These are phyloP conservation scores for Nothocercus julius DNA, from an alignment of 2,113 vertebrate species.

Conservation along the genomic window DNA sequence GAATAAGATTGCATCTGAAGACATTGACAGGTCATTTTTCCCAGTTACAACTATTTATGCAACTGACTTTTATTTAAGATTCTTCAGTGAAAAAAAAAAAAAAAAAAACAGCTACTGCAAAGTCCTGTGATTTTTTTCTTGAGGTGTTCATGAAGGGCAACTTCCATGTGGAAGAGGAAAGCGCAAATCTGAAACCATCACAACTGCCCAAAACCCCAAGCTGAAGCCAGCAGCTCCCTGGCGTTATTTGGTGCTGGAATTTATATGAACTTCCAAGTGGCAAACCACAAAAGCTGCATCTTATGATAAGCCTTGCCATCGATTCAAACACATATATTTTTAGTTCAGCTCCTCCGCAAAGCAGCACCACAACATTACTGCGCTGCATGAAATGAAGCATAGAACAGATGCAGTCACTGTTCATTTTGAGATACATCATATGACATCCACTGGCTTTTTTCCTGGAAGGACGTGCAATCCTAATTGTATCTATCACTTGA, in stretches of 20 bases:
- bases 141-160: not conserved
- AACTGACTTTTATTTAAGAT: not conserved
- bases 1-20: not conserved
- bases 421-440: not conserved
- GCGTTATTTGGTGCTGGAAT: not conserved
- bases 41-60: not conserved
- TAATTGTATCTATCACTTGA: not conserved
- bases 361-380: not conserved
- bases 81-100: not conserved
- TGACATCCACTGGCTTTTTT: slow-evolving; percentile 30
- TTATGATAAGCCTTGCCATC: not conserved
- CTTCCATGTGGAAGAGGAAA: not conserved
- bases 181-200: not conserved
- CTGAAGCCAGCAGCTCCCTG: not conserved
- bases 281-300: not conserved
- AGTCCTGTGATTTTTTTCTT: not conserved
- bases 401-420: not conserved
- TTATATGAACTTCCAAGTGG: accelerated
- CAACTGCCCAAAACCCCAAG: not conserved
- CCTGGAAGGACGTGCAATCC: slow-evolving; percentile 20
- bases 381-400: not conserved
- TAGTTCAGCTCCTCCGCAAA: not conserved
- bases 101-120: not conserved
- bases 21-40: not conserved
- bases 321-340: not conserved